Base-by-base conservation (phyloP, 2,797 vertebrate genomes). In the Cephalopachus bancanus region DNA sequence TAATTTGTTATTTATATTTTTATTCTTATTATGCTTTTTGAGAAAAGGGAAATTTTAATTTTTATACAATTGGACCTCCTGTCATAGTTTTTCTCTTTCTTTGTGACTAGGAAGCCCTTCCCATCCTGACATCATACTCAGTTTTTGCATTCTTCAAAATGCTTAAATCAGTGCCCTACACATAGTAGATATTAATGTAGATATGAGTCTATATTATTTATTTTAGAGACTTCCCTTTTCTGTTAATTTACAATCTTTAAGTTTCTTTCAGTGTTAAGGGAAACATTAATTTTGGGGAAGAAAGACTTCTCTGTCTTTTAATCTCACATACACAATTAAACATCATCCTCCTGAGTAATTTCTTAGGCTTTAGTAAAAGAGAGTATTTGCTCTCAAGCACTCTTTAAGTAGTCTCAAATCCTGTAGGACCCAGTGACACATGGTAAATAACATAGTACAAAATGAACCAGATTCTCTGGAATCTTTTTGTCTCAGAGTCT, bases 191-290 rank as follows among this genome's bases (percentile, higher is more conserved):
- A 37, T 53, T 53, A 84, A 71, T 19, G 22, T 62, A 75, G 44
- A 78, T 20, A 37, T 26, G 62, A 78, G 55, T 44, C 44, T 44
- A 44, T 44, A 44, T 44, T 44, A 44, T 5, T 44, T 44, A 78
- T 84, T 94, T 94, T 81, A 30, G 26, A 64, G 53, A 15, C 49
- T 72, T 51, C 2, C 37, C 22, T 92, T 89, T 60, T 24, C 12
- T 90, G 49, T 60, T 84, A 94, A 74, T 86, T 86, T 87, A 37
- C 44, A 81, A 67, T 74, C 55, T 60, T 80, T 74, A 67, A 53
- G 33, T 87, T 95, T 92, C 65, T 95, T 59, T 88, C 53, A 60
- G 5, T 24, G 4, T 65, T 86, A 80, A 95, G 37, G 59, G 57
- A 16, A 80, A 72, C n/a, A 79, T 62, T 85, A 62, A 80, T 74